A percentile compares a stretch with the other conserved stretches of the same genome.
These are phyloP conservation scores for Chymomyza caudatula DNA, from an alignment of 2,888 invertebrate species.

Conservation along the genomic window DNA sequence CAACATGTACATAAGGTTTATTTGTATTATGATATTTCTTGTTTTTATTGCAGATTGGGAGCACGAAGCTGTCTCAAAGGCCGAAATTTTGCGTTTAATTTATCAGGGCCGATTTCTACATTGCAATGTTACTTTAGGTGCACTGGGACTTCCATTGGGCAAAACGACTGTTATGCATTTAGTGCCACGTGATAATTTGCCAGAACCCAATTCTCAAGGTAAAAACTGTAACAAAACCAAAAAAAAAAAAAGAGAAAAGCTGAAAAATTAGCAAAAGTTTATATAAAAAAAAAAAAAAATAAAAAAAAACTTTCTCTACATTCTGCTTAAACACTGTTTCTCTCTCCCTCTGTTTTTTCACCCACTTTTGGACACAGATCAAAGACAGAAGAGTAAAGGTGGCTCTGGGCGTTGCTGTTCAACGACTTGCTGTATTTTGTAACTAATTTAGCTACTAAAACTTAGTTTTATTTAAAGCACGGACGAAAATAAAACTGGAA, in stretches of 20 bases:
- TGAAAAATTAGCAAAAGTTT: background rate
- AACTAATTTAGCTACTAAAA: slow-evolving; percentile 78
- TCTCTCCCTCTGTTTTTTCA: slow-evolving; percentile 74
- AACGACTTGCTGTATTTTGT: slow-evolving; percentile 95
- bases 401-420: slow-evolving; percentile 97
- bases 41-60: slow-evolving; percentile 89
- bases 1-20: too few relatives aligned
- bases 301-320: background rate
- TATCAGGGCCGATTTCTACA: slow-evolving; percentile 99
- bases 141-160: slow-evolving; percentile 96
- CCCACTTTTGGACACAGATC: slow-evolving; percentile 82
- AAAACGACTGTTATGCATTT: slow-evolving; percentile 99
- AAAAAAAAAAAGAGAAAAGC: background rate
- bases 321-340: background rate
- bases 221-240: slow-evolving; percentile 53
- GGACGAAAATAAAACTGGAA: background rate
- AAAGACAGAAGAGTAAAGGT: slow-evolving; percentile 96
- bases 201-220: slow-evolving; percentile 99
- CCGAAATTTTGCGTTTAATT: slow-evolving; percentile 98
- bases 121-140: slow-evolving; percentile 98
- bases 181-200: slow-evolving; percentile 98
- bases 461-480: slow-evolving; percentile 34
- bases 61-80: slow-evolving; percentile 95
- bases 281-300: background rate
- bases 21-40: too few relatives aligned